Evolutionary conservation across 2,797 vertebrate genomes (phyloP).

Genomic region (Coilia nasus): DNA sequence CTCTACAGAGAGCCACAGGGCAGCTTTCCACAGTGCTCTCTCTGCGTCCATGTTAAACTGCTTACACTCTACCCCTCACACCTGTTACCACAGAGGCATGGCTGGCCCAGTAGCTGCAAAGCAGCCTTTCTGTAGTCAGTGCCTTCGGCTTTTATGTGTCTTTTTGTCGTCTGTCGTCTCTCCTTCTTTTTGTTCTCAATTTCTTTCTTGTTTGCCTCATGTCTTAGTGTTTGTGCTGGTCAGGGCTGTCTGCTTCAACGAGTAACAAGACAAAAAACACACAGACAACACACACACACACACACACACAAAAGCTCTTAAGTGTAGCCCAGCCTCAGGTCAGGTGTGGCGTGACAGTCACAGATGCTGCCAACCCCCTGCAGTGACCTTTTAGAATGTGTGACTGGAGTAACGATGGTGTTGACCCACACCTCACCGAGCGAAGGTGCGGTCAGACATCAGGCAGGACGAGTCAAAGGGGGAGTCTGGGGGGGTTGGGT

Average conservation of each 20-base stretch:
- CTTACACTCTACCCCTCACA: not conserved
- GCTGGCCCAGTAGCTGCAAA: not conserved
- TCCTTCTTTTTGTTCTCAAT: not conserved
- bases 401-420: not conserved
- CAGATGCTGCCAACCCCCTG: not conserved
- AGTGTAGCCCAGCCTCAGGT: not conserved
- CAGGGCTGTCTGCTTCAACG: not conserved
- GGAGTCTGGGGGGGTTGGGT: not conserved
- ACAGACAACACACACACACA: too few species aligned
- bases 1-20: not conserved
- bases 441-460: not conserved
- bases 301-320: too few species aligned
- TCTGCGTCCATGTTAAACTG: not conserved
- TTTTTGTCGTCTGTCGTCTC: not conserved
- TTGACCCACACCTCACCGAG: not conserved
- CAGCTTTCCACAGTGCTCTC: not conserved
- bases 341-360: not conserved
- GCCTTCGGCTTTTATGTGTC: not conserved
- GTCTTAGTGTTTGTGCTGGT: not conserved
- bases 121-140: not conserved
- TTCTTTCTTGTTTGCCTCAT: not conserved
- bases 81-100: not conserved
- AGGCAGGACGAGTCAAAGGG: not conserved
- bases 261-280: too few species aligned
- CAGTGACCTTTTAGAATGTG: not conserved